Evolutionary conservation across 2,888 invertebrate genomes (phyloP), one percentile per base, ranked within the genome.

Genomic region (Horisme vitalbata): DNA sequence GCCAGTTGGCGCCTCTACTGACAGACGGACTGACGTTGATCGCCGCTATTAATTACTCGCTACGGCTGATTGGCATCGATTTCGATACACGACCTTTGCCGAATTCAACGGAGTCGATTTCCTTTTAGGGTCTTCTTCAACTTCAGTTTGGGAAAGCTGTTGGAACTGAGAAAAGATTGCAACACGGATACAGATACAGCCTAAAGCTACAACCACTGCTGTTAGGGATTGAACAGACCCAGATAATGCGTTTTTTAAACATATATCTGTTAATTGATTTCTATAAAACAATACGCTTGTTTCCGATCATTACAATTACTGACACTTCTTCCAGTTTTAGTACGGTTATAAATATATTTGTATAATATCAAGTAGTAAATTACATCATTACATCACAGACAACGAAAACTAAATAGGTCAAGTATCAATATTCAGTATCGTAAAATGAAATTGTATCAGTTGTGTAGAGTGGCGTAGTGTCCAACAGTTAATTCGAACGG

Each of bases 1-100:
- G 69, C 61, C 63, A 64, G 64, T 59, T 73, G 77, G 75, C 76
- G 75, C 74, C 71, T 49, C 59, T 60, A 59, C 41, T 61, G 59
- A 61, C 58, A 61, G 61, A 46, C 55, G 31, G 44, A 49, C 30
- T 35, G 48, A 53, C 52, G 47, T 45, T 53, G 41, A 45, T 53
- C n/a, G 43, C 46, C 41, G 33, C 31, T 41, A 70, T 75, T 65
- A 55, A 73, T 71, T 61, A 66, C 59, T 24, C 46, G 59, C 45
- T 41, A 50, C 56, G 57, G 49, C 38, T 61, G 59, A 63, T 68
- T 70, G 70, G 63, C 70, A 68, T 27, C 41, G 28, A 36, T 39
- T 48, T 11, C 30, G 39, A 48, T 54, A 37, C 24, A 15, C 45
- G 47, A 44, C 37, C 48, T 53, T 53, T 52, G 28, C 31, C 23